Percentiles rank a stretch among this genome's conserved stretches.
phyloP scores from a whole-genome alignment of 2,888 invertebrate genomes.

The Lasioglossum malachurum region DNA sequence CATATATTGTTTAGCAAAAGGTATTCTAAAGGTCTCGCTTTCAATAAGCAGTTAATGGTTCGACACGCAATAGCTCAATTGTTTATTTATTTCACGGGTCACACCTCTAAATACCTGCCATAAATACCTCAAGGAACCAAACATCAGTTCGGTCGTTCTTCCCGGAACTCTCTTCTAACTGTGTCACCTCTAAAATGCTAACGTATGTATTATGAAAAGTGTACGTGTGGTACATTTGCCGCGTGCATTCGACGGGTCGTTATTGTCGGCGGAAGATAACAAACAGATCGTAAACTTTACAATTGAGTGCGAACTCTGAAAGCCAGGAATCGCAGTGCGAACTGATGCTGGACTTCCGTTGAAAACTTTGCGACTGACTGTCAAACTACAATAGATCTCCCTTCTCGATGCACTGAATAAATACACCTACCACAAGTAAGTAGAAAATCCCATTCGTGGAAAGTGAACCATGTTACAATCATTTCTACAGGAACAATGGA shows the following conservation, averaged over 20 bases:
- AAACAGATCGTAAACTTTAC: conserved; percentile 61
- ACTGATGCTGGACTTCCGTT: conserved; percentile 15
- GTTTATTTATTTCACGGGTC: no score
- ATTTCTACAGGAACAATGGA: neutral
- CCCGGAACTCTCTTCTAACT: no score
- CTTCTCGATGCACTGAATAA: conserved; percentile 17
- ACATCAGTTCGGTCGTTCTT: no score
- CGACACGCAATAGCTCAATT: no score
- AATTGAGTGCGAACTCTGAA: conserved; percentile 40
- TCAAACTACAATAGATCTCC: conserved; percentile 19
- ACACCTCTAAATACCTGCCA: no score
- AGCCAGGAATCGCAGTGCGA: conserved; percentile 11
- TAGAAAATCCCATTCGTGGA: conserved; percentile 15
- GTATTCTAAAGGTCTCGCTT: no score
- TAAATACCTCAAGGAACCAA: no score
- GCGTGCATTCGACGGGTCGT: conserved; percentile 48
- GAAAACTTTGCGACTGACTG: conserved; percentile 17
- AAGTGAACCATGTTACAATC: neutral
- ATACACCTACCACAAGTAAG: conserved; percentile 7
- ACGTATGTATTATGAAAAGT: conserved; percentile 36
- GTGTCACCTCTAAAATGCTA: no score
- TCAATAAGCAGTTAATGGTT: no score
- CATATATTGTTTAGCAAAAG: no score
- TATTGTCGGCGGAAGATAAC: conserved; percentile 53
- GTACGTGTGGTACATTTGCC: conserved; percentile 22